phyloP scores from a whole-genome alignment of 1,140 invertebrate species.

The Brachionus plicatilis region DNA sequence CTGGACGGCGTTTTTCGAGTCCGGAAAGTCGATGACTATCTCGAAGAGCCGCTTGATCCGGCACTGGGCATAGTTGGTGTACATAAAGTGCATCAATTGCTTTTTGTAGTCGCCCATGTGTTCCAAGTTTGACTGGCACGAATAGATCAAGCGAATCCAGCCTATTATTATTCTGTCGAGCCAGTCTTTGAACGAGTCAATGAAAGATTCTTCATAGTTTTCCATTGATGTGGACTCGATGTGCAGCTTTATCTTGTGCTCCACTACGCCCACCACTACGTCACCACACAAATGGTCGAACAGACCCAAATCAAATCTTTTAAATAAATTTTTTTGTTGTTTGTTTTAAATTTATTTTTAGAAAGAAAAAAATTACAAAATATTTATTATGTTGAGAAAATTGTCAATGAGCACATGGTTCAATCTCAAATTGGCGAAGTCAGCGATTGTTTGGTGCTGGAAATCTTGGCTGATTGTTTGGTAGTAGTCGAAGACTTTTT shows the following conservation, averaged over 20 bases:
- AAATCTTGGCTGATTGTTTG: background rate
- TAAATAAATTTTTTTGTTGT: background rate
- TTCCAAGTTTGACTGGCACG: conserved; percentile 53
- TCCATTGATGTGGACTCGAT: conserved; percentile 72
- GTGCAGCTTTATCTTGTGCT: conserved; percentile 67
- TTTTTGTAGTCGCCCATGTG: conserved; percentile 56
- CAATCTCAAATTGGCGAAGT: background rate
- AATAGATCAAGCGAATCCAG: conserved; percentile 73
- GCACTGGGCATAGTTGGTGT: conserved; percentile 77
- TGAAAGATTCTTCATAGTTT: conserved; percentile 73
- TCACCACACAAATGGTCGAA: conserved; percentile 39
- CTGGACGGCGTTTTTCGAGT: conserved; percentile 82
- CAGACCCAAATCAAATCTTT: conserved; percentile 8
- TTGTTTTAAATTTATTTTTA: background rate
- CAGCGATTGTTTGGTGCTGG: background rate
- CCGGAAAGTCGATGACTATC: conserved; percentile 92
- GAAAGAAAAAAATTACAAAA: background rate
- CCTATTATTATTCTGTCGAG: conserved; percentile 71
- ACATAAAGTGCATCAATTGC: conserved; percentile 71
- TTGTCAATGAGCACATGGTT: background rate
- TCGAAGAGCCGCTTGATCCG: conserved; percentile 87
- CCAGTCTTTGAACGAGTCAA: conserved; percentile 72
- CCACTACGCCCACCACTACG: background rate
- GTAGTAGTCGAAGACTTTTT: conserved; percentile 28
- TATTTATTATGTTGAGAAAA: background rate